Percentiles rank a stretch among this genome's conserved stretches.
phyloP scores from a whole-genome alignment of 2,797 vertebrate species.

The Micromesistius poutassou region DNA sequence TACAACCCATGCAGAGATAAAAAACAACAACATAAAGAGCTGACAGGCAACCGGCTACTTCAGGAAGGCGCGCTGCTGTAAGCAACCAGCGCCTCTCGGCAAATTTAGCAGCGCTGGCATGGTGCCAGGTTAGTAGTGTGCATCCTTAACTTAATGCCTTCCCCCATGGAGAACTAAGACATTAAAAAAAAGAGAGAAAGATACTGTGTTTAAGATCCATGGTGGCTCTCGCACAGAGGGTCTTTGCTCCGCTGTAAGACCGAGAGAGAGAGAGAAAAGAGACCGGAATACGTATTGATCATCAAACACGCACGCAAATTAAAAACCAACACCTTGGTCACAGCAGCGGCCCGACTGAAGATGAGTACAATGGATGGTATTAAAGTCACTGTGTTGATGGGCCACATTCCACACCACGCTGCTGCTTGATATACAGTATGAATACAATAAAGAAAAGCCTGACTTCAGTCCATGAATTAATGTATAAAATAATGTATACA shows the following conservation, averaged over 20 bases:
- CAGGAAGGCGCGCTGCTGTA: not conserved
- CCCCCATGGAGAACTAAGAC: conserved; percentile 18
- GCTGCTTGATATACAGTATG: too few species aligned
- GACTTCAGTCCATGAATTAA: too few species aligned
- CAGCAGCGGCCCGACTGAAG: conserved; percentile 28
- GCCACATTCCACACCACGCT: conserved; percentile 14
- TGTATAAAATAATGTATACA: too few species aligned
- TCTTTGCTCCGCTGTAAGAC: conserved; percentile 20
- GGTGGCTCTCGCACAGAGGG: conserved; percentile 29
- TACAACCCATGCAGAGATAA: not conserved
- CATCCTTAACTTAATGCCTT: conserved; percentile 55
- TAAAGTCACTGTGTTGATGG: conserved; percentile 55
- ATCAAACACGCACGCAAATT: conserved; percentile 62
- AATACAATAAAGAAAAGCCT: too few species aligned
- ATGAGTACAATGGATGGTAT: conserved; percentile 59
- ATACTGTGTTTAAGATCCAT: conserved; percentile 57
- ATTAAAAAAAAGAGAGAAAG: conserved; percentile 45
- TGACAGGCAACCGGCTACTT: conserved; percentile 23
- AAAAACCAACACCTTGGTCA: conserved; percentile 68
- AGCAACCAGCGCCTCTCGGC: conserved; percentile 54
- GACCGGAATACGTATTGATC: conserved; percentile 60
- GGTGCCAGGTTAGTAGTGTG: conserved; percentile 34
- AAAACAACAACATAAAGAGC: conserved; percentile 48
- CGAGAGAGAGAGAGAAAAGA: conserved; percentile 48
- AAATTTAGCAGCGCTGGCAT: conserved; percentile 39